These are phyloP conservation scores for Eurosta solidaginis DNA, from an alignment of 1,140 invertebrate genomes.

Conservation along the genomic window DNA sequence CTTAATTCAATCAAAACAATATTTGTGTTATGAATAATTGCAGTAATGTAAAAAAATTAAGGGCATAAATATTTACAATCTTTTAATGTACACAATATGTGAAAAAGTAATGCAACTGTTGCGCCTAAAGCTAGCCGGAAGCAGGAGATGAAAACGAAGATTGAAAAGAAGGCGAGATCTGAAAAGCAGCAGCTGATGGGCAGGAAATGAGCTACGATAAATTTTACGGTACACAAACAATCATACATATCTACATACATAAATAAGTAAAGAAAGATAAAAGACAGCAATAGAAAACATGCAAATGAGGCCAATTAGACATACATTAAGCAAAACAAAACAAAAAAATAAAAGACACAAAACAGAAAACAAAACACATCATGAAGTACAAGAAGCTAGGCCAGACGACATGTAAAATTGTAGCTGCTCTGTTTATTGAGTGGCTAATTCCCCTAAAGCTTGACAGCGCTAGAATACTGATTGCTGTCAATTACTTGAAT, in stretches of 20 bases:
- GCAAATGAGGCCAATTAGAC: constrained; percentile 21
- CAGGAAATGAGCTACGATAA: not conserved
- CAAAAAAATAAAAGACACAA: not conserved
- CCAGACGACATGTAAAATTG: not conserved
- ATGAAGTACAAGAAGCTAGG: not conserved
- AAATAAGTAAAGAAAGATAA: not conserved
- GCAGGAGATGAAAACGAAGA: not conserved
- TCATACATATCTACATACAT: not conserved
- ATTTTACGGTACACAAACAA: not conserved
- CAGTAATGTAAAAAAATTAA: constrained; percentile 2
- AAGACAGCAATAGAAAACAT: not conserved
- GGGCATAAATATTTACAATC: constrained; percentile 13
- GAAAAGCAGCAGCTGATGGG: not conserved
- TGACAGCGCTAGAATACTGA: too few species aligned
- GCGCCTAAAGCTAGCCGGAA: not conserved
- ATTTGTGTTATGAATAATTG: not conserved
- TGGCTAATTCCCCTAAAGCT: constrained; percentile 5
- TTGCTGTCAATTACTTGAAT: too few species aligned
- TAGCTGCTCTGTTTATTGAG: not conserved
- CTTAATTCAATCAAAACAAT: not conserved
- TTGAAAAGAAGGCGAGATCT: not conserved
- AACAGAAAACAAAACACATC: not conserved
- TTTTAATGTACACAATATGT: constrained; percentile 24
- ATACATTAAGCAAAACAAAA: not conserved
- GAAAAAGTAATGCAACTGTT: not conserved